Conservation (phyloP, 2,113 vertebrate species). For the Cyanistes caeruleus region DNA sequence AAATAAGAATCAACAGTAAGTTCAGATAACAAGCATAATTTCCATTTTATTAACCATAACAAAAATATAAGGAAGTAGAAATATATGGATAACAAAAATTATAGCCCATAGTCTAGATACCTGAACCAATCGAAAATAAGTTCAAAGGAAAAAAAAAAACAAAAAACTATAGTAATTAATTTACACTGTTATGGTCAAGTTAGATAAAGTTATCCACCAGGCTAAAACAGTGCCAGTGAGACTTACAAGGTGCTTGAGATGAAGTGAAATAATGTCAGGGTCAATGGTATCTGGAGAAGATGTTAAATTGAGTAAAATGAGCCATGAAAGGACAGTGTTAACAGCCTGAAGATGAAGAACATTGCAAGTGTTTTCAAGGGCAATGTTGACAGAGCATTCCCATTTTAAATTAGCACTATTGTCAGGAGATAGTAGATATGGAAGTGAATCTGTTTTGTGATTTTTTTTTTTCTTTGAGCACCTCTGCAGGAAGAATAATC, state of each 20-base stretch:
- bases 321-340: slow-evolving; percentile 52
- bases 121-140: background rate
- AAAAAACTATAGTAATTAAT: background rate
- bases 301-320: slow-evolving; percentile 60
- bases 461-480: background rate
- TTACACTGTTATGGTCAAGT: background rate
- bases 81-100: background rate
- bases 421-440: background rate
- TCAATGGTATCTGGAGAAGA: slow-evolving; percentile 26
- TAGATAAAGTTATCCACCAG: background rate
- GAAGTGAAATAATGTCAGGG: slow-evolving; percentile 33
- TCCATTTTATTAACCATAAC: background rate
- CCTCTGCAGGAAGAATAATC: background rate
- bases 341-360: slow-evolving; percentile 30
- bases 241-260: slow-evolving; percentile 1
- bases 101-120: background rate
- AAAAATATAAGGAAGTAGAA: background rate
- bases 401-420: background rate
- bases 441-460: background rate
- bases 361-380: slow-evolving; percentile 6
- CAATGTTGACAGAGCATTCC: background rate
- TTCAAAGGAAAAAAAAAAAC: background rate
- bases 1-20: background rate
- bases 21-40: background rate
- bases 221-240: background rate